These are phyloP conservation scores for Caenorhabditis latens DNA, from an alignment of 1,140 invertebrate species.

Conservation along the genomic window DNA sequence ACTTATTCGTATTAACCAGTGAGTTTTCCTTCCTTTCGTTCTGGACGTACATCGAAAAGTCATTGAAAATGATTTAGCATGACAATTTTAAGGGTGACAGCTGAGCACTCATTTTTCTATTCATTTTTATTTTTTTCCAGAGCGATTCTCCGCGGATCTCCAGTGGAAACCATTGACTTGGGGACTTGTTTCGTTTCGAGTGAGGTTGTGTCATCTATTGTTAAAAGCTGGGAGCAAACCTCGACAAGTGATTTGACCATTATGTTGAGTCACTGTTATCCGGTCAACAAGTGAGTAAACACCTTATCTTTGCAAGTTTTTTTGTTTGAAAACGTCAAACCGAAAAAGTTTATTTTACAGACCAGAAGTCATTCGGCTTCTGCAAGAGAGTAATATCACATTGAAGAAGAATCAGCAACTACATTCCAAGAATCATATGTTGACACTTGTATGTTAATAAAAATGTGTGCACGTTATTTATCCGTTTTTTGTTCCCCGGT, in stretches of 20 bases:
- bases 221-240: slow-evolving; percentile 29
- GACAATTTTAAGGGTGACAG: too few species aligned
- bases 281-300: slow-evolving; percentile 43
- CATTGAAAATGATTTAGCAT: too few species aligned
- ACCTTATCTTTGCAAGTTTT: neutral
- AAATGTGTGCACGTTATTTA: neutral
- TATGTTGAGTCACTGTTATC: slow-evolving; percentile 45
- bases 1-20: slow-evolving; percentile 5
- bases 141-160: neutral
- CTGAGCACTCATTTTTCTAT: too few species aligned
- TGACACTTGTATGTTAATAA: slow-evolving; percentile 43
- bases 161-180: slow-evolving; percentile 22
- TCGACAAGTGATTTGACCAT: slow-evolving; percentile 43
- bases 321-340: neutral
- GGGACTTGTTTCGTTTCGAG: slow-evolving; percentile 26
- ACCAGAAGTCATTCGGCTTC: slow-evolving; percentile 11
- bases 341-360: neutral
- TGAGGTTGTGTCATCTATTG: neutral
- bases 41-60: too few species aligned
- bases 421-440: slow-evolving; percentile 49
- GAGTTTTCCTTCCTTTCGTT: neutral
- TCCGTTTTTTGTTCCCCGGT: slow-evolving; percentile 63
- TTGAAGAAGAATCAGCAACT: slow-evolving; percentile 40
- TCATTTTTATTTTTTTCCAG: neutral
- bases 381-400: slow-evolving; percentile 34